Evolutionary conservation across 2,888 invertebrate species (phyloP), one percentile per base, ranked within the genome.

Genomic region (Andrena chrysosceles): DNA sequence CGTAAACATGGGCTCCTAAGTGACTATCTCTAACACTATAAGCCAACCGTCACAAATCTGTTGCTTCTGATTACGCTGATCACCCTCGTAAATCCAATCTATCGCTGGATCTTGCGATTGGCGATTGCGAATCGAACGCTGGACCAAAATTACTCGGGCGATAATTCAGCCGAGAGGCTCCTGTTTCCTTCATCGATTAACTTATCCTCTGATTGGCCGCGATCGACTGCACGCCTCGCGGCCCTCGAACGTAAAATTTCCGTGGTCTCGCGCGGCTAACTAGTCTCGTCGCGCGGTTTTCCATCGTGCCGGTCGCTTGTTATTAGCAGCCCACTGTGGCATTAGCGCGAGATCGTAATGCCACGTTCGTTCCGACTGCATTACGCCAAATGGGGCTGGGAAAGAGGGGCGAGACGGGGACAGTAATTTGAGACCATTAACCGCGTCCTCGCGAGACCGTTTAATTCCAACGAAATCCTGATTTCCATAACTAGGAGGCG

Each of bases 351-450:
- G 62, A 10, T 56, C 10, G 48, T 64, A 68, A 64, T 76, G 4
- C 26, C 63, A 48, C 20, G 33, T 59, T 76, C 68, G 62, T 56
- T 76, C 78, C 49, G 64, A 33, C 64, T 79, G 35, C 56, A 64
- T 79, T 56, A 79, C 63, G 64, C 69, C 29, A 56, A 48, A 48
- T 26, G 42, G 35, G 31, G 13, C 16, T 29, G 20, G 31, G 62
- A 33, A 13, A 5, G 10, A 64, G 7, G 20, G 10, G 8, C 10
- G 33, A 49, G 63, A 29, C 13, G 35, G 49, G 74, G 63, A 63
- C n/a, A 52, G 69, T 79, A 79, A 79, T 79, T 69, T 76, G 20
- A 64, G 49, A 59, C 56, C 76, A 76, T 79, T 76, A 76, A 59
- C 63, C 49, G 56, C 56, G 76, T 76, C 68, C 63, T 63, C 63